A percentile compares a stretch with the other conserved stretches of the same genome.
Evolutionary conservation across 2,888 invertebrate species (phyloP).

Genomic region (Melolontha melolontha): DNA sequence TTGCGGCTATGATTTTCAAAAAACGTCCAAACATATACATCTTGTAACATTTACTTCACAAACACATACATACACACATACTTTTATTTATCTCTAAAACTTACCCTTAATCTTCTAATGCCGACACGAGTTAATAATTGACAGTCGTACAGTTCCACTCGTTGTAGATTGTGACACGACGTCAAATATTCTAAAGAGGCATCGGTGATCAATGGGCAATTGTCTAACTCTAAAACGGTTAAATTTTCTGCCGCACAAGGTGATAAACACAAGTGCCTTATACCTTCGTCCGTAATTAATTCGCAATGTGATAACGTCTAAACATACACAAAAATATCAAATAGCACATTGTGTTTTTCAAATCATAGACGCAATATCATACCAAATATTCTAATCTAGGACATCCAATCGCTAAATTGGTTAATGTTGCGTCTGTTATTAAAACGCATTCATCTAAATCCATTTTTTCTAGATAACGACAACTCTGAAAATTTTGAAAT

Average conservation of each 20-base stretch:
- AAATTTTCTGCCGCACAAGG: conserved; percentile 95
- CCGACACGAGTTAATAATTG: conserved; percentile 98
- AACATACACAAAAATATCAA: conserved; percentile 48
- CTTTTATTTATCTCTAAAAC: too few species aligned
- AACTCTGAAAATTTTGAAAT: conserved; percentile 76
- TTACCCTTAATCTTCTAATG: conserved; percentile 93
- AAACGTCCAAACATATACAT: too few species aligned
- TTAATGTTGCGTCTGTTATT: conserved; percentile 94
- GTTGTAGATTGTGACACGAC: conserved; percentile 94
- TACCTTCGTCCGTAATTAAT: conserved; percentile 97
- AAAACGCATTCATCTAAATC: conserved; percentile 98
- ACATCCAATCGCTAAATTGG: conserved; percentile 94
- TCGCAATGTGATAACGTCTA: conserved; percentile 99
- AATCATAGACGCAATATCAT: conserved; percentile 58
- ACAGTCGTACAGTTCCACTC: conserved; percentile 99
- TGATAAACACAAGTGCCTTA: conserved; percentile 91
- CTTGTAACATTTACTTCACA: too few species aligned
- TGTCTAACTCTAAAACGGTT: conserved; percentile 96
- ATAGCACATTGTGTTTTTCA: neutral
- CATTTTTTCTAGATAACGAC: conserved; percentile 94
- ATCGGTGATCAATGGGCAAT: conserved; percentile 98
- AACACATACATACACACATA: too few species aligned
- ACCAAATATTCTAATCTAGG: conserved; percentile 95
- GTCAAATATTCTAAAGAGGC: conserved; percentile 94
- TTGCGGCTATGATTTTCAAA: too few species aligned